Base-by-base conservation (phyloP, 2,888 invertebrate species). In the Leucophenga maculata region DNA sequence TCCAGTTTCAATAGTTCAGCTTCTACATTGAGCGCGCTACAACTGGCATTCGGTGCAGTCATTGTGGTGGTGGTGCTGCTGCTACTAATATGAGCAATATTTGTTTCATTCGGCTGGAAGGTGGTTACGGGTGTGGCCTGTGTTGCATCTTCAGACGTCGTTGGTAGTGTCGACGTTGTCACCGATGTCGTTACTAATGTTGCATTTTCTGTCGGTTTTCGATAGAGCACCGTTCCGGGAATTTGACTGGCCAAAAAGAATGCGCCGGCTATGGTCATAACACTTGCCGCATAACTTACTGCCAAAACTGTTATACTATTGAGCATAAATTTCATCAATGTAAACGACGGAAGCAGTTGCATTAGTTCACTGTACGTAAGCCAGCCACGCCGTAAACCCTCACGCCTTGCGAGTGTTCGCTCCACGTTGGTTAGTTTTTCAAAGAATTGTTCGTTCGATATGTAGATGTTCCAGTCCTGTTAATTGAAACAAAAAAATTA, bases 391-490 rank as follows among this genome's bases (percentile, higher is more conserved):
- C 90, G 89, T 44, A 88, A 88, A 14, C 93, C 94, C 89, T 96
- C 93, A 79, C 91, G 91, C 76, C 92, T 89, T 4, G 97, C 96
- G 77, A 97, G 89, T 68, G 91, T 90, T 72, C 90, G 90, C 88
- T 96, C 96, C 70, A 96, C 89, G 87, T 91, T 90, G 65, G 89
- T 86, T 67, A 97, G 88, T 74, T 94, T 93, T 57, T 90, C 88
- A 89, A 94, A 93, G 88, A 97, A 97, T 67, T 92, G 91, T 78
- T 92, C 89, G 75, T 93, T 92, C 78, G 91, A 92, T 68, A 97
- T 94, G 89, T 93, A 96, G 66, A 97, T 91, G 78, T 94, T 92
- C 97, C 97, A 97, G 82, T 96, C 92, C 96, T 86, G 68, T 67
- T 68, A 79, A 73, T 3, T 44, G 16, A 66, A 66, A 74, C 57